Percentiles rank a stretch among this genome's conserved stretches.
phyloP scores from a whole-genome alignment of 2,797 vertebrate genomes.

The Botia kubotai region DNA sequence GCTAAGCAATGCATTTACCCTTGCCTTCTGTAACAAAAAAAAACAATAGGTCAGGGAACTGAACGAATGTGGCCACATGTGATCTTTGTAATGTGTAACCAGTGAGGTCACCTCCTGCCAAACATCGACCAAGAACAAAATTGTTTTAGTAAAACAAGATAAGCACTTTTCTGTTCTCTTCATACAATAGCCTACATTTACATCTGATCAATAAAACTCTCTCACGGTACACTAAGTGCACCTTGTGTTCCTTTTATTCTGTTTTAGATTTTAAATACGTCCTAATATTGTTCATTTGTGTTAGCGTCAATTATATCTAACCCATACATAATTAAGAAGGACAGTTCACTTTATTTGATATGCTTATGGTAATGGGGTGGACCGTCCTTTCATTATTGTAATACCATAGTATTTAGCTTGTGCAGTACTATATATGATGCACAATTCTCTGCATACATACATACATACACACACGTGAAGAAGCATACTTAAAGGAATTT shows the following conservation, averaged over 20 bases:
- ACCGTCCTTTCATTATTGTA: neutral
- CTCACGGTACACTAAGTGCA: neutral
- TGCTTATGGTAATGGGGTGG: too few species aligned
- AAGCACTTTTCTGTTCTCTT: constrained; percentile 24
- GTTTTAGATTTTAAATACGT: neutral
- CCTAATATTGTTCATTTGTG: neutral
- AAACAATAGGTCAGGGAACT: constrained; percentile 45
- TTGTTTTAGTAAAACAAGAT: constrained; percentile 18
- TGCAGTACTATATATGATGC: too few species aligned
- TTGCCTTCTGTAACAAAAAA: constrained; percentile 43
- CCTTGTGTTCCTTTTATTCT: neutral
- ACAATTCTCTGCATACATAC: too few species aligned
- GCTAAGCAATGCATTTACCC: constrained; percentile 48
- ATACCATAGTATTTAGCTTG: too few species aligned
- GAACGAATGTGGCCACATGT: constrained; percentile 19
- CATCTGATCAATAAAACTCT: constrained; percentile 8
- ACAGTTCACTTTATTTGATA: neutral
- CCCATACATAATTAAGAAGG: neutral
- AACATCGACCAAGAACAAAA: constrained; percentile 37
- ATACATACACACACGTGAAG: too few species aligned
- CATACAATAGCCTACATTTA: constrained; percentile 9
- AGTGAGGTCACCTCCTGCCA: constrained; percentile 42
- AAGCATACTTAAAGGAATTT: neutral
- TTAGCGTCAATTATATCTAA: neutral
- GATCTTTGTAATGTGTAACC: constrained; percentile 42